These are phyloP conservation scores for Desoria tigrina DNA, from an alignment of 2,888 invertebrate species.

Conservation along the genomic window DNA sequence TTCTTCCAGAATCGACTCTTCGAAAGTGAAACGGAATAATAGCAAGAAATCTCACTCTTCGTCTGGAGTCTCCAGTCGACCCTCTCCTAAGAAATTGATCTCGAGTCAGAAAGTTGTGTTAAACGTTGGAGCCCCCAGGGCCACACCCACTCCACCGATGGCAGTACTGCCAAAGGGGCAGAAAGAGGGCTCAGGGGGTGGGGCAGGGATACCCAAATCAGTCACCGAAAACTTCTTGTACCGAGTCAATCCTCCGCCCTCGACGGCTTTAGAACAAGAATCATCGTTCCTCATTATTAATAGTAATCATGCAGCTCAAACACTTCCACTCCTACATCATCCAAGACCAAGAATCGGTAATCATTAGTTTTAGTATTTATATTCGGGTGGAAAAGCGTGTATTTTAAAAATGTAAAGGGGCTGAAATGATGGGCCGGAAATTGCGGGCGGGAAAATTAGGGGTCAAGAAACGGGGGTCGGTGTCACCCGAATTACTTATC, in stretches of 20 bases:
- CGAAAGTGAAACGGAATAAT: slow-evolving; percentile 15
- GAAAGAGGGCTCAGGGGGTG: no score
- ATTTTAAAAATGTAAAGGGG: no score
- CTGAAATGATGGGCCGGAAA: no score
- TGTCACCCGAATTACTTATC: no score
- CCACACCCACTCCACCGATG: slow-evolving; percentile 20
- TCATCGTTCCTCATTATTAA: slow-evolving; percentile 8
- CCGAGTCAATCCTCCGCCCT: slow-evolving; percentile 34
- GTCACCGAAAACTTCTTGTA: slow-evolving; percentile 51
- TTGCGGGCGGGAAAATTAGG: no score
- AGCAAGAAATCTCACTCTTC: slow-evolving; percentile 16
- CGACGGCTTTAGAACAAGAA: background rate
- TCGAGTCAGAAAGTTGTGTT: slow-evolving; percentile 15
- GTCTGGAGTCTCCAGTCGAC: background rate
- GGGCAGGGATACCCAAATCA: slow-evolving; percentile 41
- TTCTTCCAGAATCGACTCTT: slow-evolving; percentile 15
- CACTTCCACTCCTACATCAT: slow-evolving; percentile 2
- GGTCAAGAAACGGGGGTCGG: no score
- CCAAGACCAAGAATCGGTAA: slow-evolving; percentile 8
- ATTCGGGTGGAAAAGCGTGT: no score
- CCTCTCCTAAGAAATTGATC: background rate
- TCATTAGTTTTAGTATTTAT: no score
- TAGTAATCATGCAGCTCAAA: slow-evolving; percentile 25
- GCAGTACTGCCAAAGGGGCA: no score
- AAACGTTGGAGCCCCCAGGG: slow-evolving; percentile 20